Conservation (phyloP, 2,888 invertebrate species). For the Eupithecia dodoneata region DNA sequence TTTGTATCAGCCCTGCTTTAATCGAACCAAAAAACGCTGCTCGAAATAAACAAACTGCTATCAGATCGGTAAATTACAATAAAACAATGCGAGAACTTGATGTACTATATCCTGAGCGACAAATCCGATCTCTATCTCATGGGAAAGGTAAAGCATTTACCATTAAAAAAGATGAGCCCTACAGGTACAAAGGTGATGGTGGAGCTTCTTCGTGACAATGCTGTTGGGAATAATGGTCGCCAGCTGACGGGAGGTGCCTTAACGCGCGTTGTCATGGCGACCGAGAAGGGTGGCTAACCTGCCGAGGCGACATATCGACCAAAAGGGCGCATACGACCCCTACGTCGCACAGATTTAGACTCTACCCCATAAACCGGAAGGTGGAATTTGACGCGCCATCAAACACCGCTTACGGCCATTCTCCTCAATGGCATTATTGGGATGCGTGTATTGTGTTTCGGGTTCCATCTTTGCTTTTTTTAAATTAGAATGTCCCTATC, state of each 20-base stretch:
- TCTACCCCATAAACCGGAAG: conserved; percentile 67
- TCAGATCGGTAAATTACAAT: conserved; percentile 57
- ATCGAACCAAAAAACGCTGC: conserved; percentile 35
- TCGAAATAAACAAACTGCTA: conserved; percentile 49
- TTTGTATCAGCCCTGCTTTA: conserved; percentile 13
- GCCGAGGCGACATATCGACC: conserved; percentile 61
- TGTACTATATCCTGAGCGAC: conserved; percentile 58
- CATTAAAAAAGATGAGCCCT: conserved; percentile 64
- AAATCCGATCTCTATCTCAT: conserved; percentile 65
- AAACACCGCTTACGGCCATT: conserved; percentile 67
- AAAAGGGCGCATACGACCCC: conserved; percentile 63
- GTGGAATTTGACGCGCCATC: conserved; percentile 65
- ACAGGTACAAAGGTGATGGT: conserved; percentile 70
- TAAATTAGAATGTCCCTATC: conserved; percentile 78
- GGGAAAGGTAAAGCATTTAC: conserved; percentile 62
- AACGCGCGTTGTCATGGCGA: conserved; percentile 78
- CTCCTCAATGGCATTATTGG: conserved; percentile 67
- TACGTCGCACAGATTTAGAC: conserved; percentile 67
- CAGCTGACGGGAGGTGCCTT: conserved; percentile 84
- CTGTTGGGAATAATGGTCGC: conserved; percentile 76
- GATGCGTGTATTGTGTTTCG: conserved; percentile 80
- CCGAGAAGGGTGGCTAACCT: conserved; percentile 81
- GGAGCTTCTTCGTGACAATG: conserved; percentile 72
- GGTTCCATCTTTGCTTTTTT: conserved; percentile 84
- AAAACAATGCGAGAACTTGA: conserved; percentile 60